A percentile compares a stretch with the other conserved stretches of the same genome.
Evolutionary conservation across 2,888 invertebrate genomes (phyloP).

Genomic region (Entomobrya multifasciata): DNA sequence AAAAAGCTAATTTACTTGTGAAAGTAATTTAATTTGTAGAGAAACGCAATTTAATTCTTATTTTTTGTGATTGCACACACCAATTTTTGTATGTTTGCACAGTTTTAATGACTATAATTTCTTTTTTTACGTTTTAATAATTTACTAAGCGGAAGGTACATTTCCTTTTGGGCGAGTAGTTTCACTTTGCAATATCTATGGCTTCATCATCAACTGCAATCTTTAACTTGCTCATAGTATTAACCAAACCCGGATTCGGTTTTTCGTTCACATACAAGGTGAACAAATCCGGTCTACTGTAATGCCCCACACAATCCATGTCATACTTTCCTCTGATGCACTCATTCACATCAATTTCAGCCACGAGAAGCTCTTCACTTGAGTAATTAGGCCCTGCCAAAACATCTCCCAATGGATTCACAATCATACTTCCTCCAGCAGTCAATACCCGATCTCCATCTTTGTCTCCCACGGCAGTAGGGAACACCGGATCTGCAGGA

Average conservation of each 20-base stretch:
- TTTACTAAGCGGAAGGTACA: not conserved
- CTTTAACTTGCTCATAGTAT: not conserved
- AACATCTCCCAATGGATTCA: slow-evolving; percentile 71
- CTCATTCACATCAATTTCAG: slow-evolving; percentile 73
- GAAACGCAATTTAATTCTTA: too few relatives aligned
- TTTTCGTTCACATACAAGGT: slow-evolving; percentile 71
- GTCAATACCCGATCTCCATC: slow-evolving; percentile 55
- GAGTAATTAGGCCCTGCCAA: slow-evolving; percentile 71
- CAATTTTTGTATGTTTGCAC: not conserved
- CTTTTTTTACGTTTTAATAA: not conserved
- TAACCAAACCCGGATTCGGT: slow-evolving; percentile 48
- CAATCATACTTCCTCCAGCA: slow-evolving; percentile 72
- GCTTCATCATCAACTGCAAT: not conserved
- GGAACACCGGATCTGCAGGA: slow-evolving; percentile 51
- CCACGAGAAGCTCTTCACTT: slow-evolving; percentile 64
- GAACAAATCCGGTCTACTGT: slow-evolving; percentile 74
- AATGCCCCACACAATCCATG: slow-evolving; percentile 73
- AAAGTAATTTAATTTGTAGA: too few relatives aligned
- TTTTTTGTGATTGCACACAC: not conserved
- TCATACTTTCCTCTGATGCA: slow-evolving; percentile 73
- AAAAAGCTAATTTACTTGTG: too few relatives aligned
- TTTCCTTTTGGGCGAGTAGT: not conserved
- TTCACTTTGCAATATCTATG: not conserved
- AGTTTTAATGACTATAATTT: not conserved
- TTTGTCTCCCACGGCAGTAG: slow-evolving; percentile 34